Conservation (phyloP, 2,797 vertebrate genomes). For the Xenopus petersii region DNA sequence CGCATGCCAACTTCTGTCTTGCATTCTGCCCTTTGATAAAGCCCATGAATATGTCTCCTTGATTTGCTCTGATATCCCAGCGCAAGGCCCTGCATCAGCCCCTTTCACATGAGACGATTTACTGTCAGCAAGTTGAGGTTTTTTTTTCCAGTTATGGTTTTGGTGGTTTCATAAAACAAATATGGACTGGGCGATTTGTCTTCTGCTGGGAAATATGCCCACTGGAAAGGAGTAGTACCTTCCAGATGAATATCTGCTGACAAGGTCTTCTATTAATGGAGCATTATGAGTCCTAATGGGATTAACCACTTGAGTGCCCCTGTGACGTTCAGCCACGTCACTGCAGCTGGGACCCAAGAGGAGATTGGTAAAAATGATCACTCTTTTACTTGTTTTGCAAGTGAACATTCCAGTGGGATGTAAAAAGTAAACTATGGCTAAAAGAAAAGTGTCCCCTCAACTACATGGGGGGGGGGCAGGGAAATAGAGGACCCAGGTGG, state of each 20-base stretch:
- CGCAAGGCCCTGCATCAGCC: constrained; percentile 3
- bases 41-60: constrained; percentile 22
- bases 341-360: background rate
- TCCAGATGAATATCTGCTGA: constrained; percentile 41
- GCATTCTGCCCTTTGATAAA: background rate
- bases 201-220: constrained; percentile 42
- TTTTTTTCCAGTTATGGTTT: constrained; percentile 42
- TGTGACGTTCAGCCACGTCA: constrained; percentile 13
- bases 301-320: constrained; percentile 32
- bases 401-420: background rate
- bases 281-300: constrained; percentile 21
- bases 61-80: constrained; percentile 1
- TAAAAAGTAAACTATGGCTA: too few species aligned
- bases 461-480: too few species aligned
- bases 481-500: too few species aligned
- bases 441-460: too few species aligned
- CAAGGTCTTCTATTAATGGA: constrained; percentile 42
- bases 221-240: constrained; percentile 33
- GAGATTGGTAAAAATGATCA: constrained; percentile 12
- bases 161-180: constrained; percentile 49
- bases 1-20: background rate
- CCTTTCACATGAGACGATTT: constrained; percentile 27
- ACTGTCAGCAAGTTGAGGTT: constrained; percentile 36
- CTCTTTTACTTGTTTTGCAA: constrained; percentile 9
- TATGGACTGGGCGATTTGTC: constrained; percentile 46